phyloP scores from a whole-genome alignment of 2,113 vertebrate species.

The Pao palembangensis region DNA sequence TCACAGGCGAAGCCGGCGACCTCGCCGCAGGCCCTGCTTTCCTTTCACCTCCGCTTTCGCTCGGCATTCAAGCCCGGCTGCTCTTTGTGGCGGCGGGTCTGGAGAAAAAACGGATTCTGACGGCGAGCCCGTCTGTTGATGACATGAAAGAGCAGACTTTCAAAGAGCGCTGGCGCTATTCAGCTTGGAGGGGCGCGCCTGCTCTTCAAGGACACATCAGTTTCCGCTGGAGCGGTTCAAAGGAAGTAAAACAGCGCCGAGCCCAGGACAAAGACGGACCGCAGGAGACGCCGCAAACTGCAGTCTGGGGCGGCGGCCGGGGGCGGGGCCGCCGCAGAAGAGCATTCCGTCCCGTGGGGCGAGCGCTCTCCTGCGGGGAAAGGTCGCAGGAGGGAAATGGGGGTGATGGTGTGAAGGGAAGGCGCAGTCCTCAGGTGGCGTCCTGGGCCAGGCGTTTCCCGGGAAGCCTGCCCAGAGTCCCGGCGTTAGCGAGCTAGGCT shows the following conservation, averaged over 20 bases:
- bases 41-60: slow-evolving; percentile 54
- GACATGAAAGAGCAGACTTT: slow-evolving; percentile 58
- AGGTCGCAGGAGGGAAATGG: slow-evolving; percentile 60
- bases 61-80: slow-evolving; percentile 33
- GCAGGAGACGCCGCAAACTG: not conserved
- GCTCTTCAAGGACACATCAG: slow-evolving; percentile 56
- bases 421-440: slow-evolving; percentile 51
- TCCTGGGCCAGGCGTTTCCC: too few relatives aligned
- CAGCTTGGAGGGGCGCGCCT: slow-evolving; percentile 26
- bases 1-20: slow-evolving; percentile 57
- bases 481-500: too few relatives aligned
- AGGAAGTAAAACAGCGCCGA: slow-evolving; percentile 42
- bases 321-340: slow-evolving; percentile 27
- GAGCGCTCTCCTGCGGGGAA: slow-evolving; percentile 34
- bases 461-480: slow-evolving; percentile 26
- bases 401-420: slow-evolving; percentile 72
- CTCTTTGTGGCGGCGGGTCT: slow-evolving; percentile 47
- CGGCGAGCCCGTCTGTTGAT: slow-evolving; percentile 46
- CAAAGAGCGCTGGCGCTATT: slow-evolving; percentile 42
- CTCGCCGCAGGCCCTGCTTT: slow-evolving; percentile 50
- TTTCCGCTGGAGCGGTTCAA: slow-evolving; percentile 48
- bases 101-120: slow-evolving; percentile 40
- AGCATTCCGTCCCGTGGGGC: slow-evolving; percentile 49
- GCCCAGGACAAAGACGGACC: slow-evolving; percentile 46
- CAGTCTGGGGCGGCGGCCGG: not conserved